Conservation (phyloP, 2,888 invertebrate species). For the Pyrocoelia pectoralis region DNA sequence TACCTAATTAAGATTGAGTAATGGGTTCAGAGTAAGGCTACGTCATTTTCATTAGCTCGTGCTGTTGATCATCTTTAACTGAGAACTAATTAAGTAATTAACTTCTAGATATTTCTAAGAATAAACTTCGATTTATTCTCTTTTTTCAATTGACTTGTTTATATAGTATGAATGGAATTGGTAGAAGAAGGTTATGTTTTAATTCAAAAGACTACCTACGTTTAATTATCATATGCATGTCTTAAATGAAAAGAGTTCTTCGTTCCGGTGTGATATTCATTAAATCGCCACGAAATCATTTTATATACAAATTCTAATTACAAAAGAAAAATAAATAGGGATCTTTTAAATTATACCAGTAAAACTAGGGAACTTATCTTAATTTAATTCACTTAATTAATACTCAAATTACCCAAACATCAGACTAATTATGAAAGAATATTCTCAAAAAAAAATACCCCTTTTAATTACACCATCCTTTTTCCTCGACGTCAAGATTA, state of each 20-base stretch:
- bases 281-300: slow-evolving; percentile 10
- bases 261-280: slow-evolving; percentile 5
- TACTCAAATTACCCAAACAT: slow-evolving; percentile 55
- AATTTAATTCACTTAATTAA: slow-evolving; percentile 52
- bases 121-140: slow-evolving; percentile 21
- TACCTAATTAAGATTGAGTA: slow-evolving; percentile 56
- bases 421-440: slow-evolving; percentile 52
- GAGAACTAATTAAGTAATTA: slow-evolving; percentile 57
- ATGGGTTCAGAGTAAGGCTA: slow-evolving; percentile 50
- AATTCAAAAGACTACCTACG: not conserved
- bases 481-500: slow-evolving; percentile 16
- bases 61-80: slow-evolving; percentile 53
- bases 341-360: slow-evolving; percentile 14
- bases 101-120: slow-evolving; percentile 43
- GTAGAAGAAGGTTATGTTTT: not conserved
- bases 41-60: slow-evolving; percentile 51
- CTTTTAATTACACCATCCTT: slow-evolving; percentile 48
- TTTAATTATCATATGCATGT: not conserved
- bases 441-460: slow-evolving; percentile 50
- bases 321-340: slow-evolving; percentile 3
- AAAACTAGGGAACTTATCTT: slow-evolving; percentile 44
- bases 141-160: slow-evolving; percentile 9
- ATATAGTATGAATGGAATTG: slow-evolving; percentile 13
- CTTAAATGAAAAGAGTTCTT: not conserved
- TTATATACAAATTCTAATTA: slow-evolving; percentile 7